phyloP scores from a whole-genome alignment of 2,797 vertebrate genomes.

The Hipposideros larvatus region DNA sequence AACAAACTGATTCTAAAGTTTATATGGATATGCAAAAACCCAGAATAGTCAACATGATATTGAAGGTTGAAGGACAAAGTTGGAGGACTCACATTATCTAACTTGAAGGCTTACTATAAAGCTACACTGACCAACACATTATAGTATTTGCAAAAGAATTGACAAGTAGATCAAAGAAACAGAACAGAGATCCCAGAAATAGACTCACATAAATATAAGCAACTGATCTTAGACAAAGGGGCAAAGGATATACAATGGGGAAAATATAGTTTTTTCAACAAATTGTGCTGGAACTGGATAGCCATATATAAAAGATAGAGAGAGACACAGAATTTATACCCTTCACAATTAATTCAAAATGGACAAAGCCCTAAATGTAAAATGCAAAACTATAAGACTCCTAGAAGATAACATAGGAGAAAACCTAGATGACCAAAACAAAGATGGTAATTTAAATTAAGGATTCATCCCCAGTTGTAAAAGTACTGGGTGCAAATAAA shows the following conservation, averaged over 20 bases:
- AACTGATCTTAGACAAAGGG: neutral
- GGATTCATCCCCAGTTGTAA: neutral
- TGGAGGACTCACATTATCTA: neutral
- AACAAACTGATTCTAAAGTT: neutral
- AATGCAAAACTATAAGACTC: neutral
- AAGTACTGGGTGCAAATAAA: neutral
- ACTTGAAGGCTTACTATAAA: neutral
- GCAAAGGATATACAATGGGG: neutral
- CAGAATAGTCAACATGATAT: neutral
- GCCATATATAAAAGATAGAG: neutral
- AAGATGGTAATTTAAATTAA: neutral
- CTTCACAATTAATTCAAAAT: neutral
- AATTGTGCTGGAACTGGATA: neutral
- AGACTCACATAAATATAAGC: neutral
- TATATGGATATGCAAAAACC: neutral
- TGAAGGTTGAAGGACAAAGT: neutral
- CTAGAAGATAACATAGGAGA: neutral
- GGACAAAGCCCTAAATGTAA: neutral
- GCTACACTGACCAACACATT: neutral
- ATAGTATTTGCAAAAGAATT: neutral
- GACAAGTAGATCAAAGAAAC: neutral
- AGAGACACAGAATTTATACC: neutral
- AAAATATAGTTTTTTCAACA: neutral
- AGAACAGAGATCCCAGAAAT: neutral
- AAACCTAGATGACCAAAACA: neutral